A percentile compares a stretch with the other conserved stretches of the same genome.
These are phyloP conservation scores for Cotesia vestalis DNA, from an alignment of 1,140 invertebrate species.

Conservation along the genomic window DNA sequence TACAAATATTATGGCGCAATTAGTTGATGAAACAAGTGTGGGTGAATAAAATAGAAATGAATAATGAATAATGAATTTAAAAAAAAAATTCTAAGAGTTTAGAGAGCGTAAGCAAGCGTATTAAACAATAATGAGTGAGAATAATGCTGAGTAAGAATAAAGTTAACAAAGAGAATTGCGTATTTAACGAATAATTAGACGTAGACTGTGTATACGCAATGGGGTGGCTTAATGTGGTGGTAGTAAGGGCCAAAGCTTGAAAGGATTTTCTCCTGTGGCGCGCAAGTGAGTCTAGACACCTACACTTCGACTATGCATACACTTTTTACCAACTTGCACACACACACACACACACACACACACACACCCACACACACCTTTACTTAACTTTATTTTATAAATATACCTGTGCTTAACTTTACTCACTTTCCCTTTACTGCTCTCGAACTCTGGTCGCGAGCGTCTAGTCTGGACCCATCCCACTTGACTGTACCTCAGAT, in stretches of 20 bases:
- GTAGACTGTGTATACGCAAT: slow-evolving; percentile 21
- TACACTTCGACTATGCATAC: neutral
- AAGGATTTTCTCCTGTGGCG: slow-evolving; percentile 18
- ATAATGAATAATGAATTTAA: neutral
- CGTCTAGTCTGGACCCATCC: too few relatives aligned
- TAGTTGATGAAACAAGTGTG: too few relatives aligned
- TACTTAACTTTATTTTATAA: neutral
- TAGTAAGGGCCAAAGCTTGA: slow-evolving; percentile 28
- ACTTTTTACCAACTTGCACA: too few relatives aligned
- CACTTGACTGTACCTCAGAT: neutral
- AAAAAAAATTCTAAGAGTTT: neutral
- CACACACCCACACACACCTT: neutral
- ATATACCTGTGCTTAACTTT: neutral
- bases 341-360: too few relatives aligned
- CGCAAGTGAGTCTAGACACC: neutral
- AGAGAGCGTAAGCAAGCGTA: neutral
- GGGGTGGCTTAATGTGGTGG: slow-evolving; percentile 4
- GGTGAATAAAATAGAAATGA: too few relatives aligned
- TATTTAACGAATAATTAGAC: slow-evolving; percentile 45
- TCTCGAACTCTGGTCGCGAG: neutral
- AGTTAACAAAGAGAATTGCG: slow-evolving; percentile 34
- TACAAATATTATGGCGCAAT: too few relatives aligned
- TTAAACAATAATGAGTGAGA: neutral
- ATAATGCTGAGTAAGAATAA: slow-evolving; percentile 3
- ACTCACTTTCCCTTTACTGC: slow-evolving; percentile 6